phyloP scores from a whole-genome alignment of 1,140 invertebrate species.

The Papilio polyxenes region DNA sequence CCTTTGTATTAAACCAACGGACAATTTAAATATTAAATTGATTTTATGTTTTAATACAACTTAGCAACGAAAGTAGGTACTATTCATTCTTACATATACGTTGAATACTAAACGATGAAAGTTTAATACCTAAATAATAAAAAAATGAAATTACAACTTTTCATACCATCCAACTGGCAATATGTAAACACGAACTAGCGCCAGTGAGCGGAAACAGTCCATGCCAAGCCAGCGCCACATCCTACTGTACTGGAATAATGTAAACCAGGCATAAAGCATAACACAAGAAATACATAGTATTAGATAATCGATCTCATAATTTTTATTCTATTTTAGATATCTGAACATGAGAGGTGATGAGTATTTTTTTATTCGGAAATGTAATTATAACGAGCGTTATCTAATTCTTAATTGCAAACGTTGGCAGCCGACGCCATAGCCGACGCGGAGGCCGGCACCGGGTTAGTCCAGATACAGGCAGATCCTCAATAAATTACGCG shows the following conservation, averaged over 20 bases:
- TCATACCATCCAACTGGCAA: too few relatives aligned
- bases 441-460: slow-evolving; percentile 47
- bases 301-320: neutral
- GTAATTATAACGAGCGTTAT: slow-evolving; percentile 34
- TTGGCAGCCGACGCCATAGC: slow-evolving; percentile 54
- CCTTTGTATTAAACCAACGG: neutral
- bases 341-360: slow-evolving; percentile 1
- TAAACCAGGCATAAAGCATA: too few relatives aligned
- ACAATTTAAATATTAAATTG: neutral
- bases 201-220: too few relatives aligned
- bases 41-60: neutral
- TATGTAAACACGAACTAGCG: too few relatives aligned
- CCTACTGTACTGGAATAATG: too few relatives aligned
- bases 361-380: slow-evolving; percentile 7
- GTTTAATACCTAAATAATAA: too few relatives aligned
- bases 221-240: too few relatives aligned
- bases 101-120: too few relatives aligned
- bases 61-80: neutral
- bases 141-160: too few relatives aligned
- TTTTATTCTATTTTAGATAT: neutral
- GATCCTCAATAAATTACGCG: slow-evolving; percentile 80
- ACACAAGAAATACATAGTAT: neutral
- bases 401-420: slow-evolving; percentile 68
- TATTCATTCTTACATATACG: too few relatives aligned
- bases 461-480: slow-evolving; percentile 78